These are phyloP conservation scores for Gallinago stenura DNA, from an alignment of 2,797 vertebrate genomes.

Conservation along the genomic window DNA sequence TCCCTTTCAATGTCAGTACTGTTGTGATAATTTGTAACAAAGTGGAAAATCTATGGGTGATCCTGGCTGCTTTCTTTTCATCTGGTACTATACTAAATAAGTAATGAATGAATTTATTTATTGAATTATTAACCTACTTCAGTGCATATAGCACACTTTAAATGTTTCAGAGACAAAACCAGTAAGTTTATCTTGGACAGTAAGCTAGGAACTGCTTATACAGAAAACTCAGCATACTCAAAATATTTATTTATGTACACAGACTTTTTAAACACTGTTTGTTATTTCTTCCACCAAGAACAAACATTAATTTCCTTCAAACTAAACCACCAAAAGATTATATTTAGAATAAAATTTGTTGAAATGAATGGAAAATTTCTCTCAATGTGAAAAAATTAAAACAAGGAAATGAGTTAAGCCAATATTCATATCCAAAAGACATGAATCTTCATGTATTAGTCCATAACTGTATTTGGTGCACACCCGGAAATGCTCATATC, in stretches of 20 bases:
- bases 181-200: slow-evolving; percentile 22
- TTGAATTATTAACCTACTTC: slow-evolving; percentile 62
- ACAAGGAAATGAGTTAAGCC: background rate
- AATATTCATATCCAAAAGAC: background rate
- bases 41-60: background rate
- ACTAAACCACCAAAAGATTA: background rate
- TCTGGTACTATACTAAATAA: slow-evolving; percentile 45
- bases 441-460: background rate
- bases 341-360: background rate
- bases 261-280: background rate
- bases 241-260: background rate
- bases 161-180: background rate
- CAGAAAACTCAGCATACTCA: background rate
- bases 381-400: background rate
- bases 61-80: slow-evolving; percentile 22
- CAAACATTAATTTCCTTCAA: background rate
- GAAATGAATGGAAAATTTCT: background rate
- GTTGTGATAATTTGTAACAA: background rate
- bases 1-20: background rate
- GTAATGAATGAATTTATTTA: slow-evolving; percentile 67
- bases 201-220: slow-evolving; percentile 12
- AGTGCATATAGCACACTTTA: slow-evolving; percentile 7
- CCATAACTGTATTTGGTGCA: background rate
- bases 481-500: background rate
- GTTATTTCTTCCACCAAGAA: background rate